Evolutionary conservation across 2,888 invertebrate species (phyloP).

Genomic region (Drosophila greeni): DNA sequence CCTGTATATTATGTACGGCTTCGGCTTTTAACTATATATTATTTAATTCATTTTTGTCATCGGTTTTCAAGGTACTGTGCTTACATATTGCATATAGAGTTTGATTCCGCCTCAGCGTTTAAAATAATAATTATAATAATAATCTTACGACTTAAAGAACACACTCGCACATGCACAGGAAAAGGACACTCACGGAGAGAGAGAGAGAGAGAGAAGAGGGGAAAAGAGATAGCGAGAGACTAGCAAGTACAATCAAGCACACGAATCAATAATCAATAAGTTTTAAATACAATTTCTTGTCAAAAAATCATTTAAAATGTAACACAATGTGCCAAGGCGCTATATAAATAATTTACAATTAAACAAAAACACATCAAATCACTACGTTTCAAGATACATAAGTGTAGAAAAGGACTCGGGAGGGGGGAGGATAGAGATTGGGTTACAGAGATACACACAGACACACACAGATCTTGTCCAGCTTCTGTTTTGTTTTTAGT

Average conservation of each 20-base stretch:
- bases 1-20: slow-evolving; percentile 18
- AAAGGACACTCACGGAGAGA: neutral
- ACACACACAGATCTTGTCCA: slow-evolving; percentile 6
- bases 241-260: neutral
- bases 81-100: slow-evolving; percentile 55
- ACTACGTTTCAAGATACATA: neutral
- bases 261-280: neutral
- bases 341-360: slow-evolving; percentile 14
- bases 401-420: no score
- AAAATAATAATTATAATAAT: slow-evolving; percentile 23
- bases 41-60: slow-evolving; percentile 4
- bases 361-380: slow-evolving; percentile 7
- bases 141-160: slow-evolving; percentile 18
- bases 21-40: slow-evolving; percentile 7
- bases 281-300: slow-evolving; percentile 42
- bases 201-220: neutral
- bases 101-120: slow-evolving; percentile 35
- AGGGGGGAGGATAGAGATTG: slow-evolving; percentile 8
- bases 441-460: slow-evolving; percentile 16
- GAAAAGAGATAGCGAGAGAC: slow-evolving; percentile 18
- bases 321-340: slow-evolving; percentile 37
- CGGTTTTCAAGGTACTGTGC: slow-evolving; percentile 48
- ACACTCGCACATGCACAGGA: slow-evolving; percentile 12
- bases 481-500: slow-evolving; percentile 3
- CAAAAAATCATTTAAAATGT: slow-evolving; percentile 60